These are phyloP conservation scores for Sebastes itinus DNA, from an alignment of 2,797 vertebrate species.

Conservation along the genomic window DNA sequence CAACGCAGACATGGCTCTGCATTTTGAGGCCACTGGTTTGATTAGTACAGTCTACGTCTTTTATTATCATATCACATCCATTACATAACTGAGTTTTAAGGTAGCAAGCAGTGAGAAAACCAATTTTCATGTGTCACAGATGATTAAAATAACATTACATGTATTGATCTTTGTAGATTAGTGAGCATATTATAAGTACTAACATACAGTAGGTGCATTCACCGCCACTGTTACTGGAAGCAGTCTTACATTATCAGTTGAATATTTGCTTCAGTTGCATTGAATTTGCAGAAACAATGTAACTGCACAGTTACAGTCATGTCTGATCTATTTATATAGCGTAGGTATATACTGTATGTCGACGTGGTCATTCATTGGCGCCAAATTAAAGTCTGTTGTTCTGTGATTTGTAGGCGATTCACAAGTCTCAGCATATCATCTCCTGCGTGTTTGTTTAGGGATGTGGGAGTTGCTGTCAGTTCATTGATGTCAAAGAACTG, in stretches of 20 bases:
- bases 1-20: neutral
- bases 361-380: conserved; percentile 13
- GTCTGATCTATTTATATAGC: conserved; percentile 6
- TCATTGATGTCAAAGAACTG: conserved; percentile 48
- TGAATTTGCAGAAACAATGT: neutral
- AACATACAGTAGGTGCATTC: neutral
- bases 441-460: conserved; percentile 30
- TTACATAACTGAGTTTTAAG: neutral
- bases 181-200: neutral
- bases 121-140: neutral
- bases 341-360: neutral
- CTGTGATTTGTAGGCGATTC: conserved; percentile 13
- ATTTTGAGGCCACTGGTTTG: neutral
- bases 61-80: neutral
- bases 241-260: neutral
- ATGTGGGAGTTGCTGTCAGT: conserved; percentile 34
- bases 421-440: conserved; percentile 35
- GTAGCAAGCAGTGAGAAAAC: neutral
- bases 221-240: neutral
- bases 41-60: neutral
- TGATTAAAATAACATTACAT: neutral
- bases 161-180: neutral
- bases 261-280: neutral
- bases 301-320: neutral
- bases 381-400: conserved; percentile 28